Conservation (phyloP, 2,113 vertebrate species). For the Procavia capensis region DNA sequence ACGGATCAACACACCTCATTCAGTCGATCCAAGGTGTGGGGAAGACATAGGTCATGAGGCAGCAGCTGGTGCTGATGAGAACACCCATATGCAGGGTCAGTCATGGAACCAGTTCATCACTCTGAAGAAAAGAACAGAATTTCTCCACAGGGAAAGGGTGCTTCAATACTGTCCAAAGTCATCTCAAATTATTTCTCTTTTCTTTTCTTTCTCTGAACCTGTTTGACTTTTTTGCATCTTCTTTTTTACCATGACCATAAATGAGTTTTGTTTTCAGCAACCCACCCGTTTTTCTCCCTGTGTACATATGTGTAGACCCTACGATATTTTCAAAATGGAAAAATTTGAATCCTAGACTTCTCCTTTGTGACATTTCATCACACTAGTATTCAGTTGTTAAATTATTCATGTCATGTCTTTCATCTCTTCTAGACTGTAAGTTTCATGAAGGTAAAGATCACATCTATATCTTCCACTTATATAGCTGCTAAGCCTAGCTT, state of each 20-base stretch:
- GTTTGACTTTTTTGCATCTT: background rate
- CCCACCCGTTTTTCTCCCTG: background rate
- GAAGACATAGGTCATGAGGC: background rate
- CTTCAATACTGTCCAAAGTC: background rate
- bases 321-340: background rate
- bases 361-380: background rate
- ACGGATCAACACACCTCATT: constrained; percentile 57
- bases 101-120: background rate
- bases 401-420: background rate
- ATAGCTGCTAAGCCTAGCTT: background rate
- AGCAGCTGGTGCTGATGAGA: constrained; percentile 38
- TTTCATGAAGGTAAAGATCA: background rate
- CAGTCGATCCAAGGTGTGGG: background rate
- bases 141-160: background rate
- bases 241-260: background rate
- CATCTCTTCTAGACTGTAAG: background rate
- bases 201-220: background rate
- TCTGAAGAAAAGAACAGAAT: background rate
- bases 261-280: background rate
- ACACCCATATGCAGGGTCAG: background rate
- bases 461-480: background rate
- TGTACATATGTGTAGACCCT: background rate
- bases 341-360: background rate
- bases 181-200: background rate
- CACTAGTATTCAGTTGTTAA: background rate